Evolutionary conservation across 35 echinoderm and acorn worm species (phyloP), one percentile per base, ranked within the genome.

Genomic region (Apostichopus japonicus): DNA sequence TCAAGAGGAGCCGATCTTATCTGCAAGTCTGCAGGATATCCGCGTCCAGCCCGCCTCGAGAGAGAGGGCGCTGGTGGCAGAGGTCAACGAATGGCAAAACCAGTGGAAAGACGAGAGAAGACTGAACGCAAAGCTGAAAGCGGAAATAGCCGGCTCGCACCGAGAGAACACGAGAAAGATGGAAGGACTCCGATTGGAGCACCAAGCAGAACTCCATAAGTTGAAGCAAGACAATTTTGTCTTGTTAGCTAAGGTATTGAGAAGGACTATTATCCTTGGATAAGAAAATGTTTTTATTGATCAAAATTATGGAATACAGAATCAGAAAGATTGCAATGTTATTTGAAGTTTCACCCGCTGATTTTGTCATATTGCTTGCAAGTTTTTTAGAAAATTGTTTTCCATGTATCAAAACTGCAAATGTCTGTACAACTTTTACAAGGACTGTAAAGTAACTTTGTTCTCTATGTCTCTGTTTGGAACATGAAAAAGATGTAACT

Each of bases 141-240:
- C 97, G 4, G 97, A 99, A 83, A 93, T 99, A 13, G 92, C 93
- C 6, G 77, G 86, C 10, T 65, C 92, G 5, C 95, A 96, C 67
- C 81, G 93, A 83, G 93, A 96, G 89, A 83, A 79, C 63, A 93
- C 61, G 27, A 88, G 95, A 5, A 96, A 99, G 63, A 44, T 92
- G 27, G 95, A 96, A 90, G 95, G 94, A 77, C 87, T 93, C 24
- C 77, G 92, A 23, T 72, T 99, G 80, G 82, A 92, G 21, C 97
- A 99, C 92, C 91, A 99, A 33, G 96, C 91, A 72, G 97, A 99
- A 25, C 2, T 96, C 8, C 96, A 96, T 71, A 93, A 95, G 86
- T 14, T 96, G 22, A 94, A 99, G 86, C 97, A 99, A 76, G 95
- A 99, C 71, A 99, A 99, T 62, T 91, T 95, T 88, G 95, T 99